Percentiles rank a stretch among this genome's conserved stretches.
phyloP scores from a whole-genome alignment of 2,888 invertebrate species.

The Perizoma flavofasciatum region DNA sequence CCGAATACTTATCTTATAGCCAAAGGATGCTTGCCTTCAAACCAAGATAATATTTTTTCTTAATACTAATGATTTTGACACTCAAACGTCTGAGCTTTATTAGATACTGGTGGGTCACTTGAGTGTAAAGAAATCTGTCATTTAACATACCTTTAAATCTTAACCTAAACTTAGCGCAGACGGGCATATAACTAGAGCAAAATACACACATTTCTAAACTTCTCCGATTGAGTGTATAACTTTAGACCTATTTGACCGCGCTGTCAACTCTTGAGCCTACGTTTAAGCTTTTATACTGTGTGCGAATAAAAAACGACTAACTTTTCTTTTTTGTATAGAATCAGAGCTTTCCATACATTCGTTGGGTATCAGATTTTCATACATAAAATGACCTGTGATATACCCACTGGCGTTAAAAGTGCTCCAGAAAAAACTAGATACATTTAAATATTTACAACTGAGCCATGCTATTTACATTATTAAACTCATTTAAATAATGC shows the following conservation, averaged over 20 bases:
- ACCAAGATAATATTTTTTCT: too few species aligned
- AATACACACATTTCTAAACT: constrained; percentile 17
- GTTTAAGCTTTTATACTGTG: constrained; percentile 11
- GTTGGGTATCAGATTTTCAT: too few species aligned
- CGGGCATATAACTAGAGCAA: constrained; percentile 7
- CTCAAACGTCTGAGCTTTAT: too few species aligned
- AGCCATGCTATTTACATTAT: constrained; percentile 49
- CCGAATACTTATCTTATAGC: not conserved
- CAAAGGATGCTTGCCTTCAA: too few species aligned
- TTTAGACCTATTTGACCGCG: constrained; percentile 9
- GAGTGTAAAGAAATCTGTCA: too few species aligned
- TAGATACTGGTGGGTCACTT: too few species aligned
- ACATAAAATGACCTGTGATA: too few species aligned
- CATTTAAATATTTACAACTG: constrained; percentile 36
- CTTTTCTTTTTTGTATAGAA: too few species aligned
- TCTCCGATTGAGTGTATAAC: constrained; percentile 8
- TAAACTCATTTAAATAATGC: constrained; percentile 28
- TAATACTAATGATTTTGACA: too few species aligned
- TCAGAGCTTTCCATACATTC: too few species aligned
- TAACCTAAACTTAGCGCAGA: not conserved
- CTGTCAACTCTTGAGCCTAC: constrained; percentile 10
- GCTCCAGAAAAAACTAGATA: constrained; percentile 21
- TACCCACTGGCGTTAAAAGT: not conserved
- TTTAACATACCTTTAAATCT: too few species aligned
- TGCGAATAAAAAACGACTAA: too few species aligned